phyloP scores from a whole-genome alignment of 2,888 invertebrate genomes.

The Monochamus alternatus region DNA sequence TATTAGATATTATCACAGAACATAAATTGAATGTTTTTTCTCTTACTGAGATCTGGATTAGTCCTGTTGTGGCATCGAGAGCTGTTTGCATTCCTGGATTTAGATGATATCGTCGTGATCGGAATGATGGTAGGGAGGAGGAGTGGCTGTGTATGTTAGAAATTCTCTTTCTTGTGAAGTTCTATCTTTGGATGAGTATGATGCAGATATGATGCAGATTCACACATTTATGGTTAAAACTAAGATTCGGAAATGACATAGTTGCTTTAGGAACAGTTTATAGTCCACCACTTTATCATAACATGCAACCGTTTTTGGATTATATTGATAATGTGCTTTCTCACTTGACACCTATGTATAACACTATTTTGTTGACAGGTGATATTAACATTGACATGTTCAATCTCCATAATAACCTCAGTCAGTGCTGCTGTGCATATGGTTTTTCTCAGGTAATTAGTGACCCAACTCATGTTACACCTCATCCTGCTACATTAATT shows the following conservation, averaged over 20 bases:
- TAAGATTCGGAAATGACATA: not conserved
- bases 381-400: conserved; percentile 9
- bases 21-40: not conserved
- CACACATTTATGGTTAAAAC: not conserved
- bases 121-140: not conserved
- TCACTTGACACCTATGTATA: conserved; percentile 9
- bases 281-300: not conserved
- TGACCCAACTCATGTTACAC: not conserved
- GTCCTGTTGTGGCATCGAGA: not conserved
- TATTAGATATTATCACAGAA: not conserved
- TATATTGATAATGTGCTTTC: not conserved
- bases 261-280: not conserved
- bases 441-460: not conserved
- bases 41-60: not conserved
- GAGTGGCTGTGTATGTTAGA: not conserved
- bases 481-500: not conserved
- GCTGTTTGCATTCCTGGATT: not conserved
- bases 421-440: not conserved
- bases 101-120: conserved; percentile 4
- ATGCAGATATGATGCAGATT: not conserved
- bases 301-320: not conserved
- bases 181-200: not conserved
- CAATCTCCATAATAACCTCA: not conserved
- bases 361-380: not conserved
- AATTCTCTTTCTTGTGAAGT: not conserved